These are phyloP conservation scores for Henricia sp. DNA, from an alignment of 53 echinoderm and acorn worm genomes.

Conservation along the genomic window DNA sequence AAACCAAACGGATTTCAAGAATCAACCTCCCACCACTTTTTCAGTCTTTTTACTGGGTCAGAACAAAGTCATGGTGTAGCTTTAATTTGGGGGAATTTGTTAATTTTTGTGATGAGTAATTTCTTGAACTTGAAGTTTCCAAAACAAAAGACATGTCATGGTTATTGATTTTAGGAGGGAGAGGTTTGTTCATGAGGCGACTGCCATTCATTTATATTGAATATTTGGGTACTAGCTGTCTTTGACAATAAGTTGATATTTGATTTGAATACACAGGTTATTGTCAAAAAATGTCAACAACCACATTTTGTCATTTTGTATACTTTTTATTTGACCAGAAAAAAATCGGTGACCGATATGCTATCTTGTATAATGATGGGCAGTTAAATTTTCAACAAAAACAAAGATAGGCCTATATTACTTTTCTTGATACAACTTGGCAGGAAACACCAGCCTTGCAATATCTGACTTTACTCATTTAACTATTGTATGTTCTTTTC, in stretches of 20 bases:
- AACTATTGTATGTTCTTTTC: no score
- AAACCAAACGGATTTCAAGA: no score
- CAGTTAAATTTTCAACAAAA: no score
- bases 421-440: no score
- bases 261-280: neutral
- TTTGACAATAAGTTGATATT: constrained; percentile 15
- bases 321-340: no score
- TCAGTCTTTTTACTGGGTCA: constrained; percentile 33
- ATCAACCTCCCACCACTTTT: constrained; percentile 28
- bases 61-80: constrained; percentile 28
- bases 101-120: constrained; percentile 34
- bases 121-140: constrained; percentile 27
- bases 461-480: no score
- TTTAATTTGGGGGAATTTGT: constrained; percentile 27
- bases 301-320: neutral
- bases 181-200: neutral
- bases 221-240: constrained; percentile 16
- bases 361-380: no score
- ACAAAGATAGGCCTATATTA: no score
- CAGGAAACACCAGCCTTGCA: no score
- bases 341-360: no score
- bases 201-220: constrained; percentile 18
- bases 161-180: constrained; percentile 43
- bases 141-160: constrained; percentile 55
- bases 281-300: constrained; percentile 19